These are phyloP conservation scores for Pemphigus obesinymphae DNA, from an alignment of 1,140 invertebrate genomes.

Conservation along the genomic window DNA sequence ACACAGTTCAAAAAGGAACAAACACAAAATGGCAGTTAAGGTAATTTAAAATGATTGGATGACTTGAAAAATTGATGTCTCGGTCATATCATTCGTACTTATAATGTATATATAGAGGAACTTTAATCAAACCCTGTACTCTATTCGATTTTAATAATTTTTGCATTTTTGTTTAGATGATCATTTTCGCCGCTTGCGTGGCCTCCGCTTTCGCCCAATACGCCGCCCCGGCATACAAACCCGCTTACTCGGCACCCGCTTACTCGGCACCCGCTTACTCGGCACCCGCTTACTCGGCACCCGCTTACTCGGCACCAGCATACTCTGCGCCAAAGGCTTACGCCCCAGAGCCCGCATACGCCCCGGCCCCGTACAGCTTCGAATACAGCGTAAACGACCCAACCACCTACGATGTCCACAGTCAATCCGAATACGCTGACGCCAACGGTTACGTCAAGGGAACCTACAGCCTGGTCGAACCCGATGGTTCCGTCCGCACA, in stretches of 20 bases:
- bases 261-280: slow-evolving; percentile 39
- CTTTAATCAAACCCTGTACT: background rate
- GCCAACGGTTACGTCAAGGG: slow-evolving; percentile 53
- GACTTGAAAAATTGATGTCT: too few relatives aligned
- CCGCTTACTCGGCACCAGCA: slow-evolving; percentile 1
- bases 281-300: slow-evolving; percentile 28
- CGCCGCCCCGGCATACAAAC: slow-evolving; percentile 42
- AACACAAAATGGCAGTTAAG: background rate
- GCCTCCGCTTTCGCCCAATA: slow-evolving; percentile 9
- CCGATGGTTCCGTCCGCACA: slow-evolving; percentile 52
- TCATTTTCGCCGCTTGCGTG: slow-evolving; percentile 2
- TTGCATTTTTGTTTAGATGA: background rate
- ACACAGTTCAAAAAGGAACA: background rate
- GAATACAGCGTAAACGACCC: slow-evolving; percentile 52
- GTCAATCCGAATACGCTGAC: slow-evolving; percentile 53
- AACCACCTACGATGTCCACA: slow-evolving; percentile 54
- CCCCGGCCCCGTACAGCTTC: slow-evolving; percentile 35
- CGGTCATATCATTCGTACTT: too few relatives aligned
- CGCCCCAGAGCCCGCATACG: slow-evolving; percentile 32
- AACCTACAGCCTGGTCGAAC: slow-evolving; percentile 53
- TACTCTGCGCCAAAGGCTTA: slow-evolving; percentile 21
- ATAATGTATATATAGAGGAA: background rate
- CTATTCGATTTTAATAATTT: background rate
- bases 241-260: slow-evolving; percentile 22
- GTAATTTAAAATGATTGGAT: too few relatives aligned